These are phyloP conservation scores for Ranitomeya imitator DNA, from an alignment of 2,113 vertebrate genomes.

Conservation along the genomic window DNA sequence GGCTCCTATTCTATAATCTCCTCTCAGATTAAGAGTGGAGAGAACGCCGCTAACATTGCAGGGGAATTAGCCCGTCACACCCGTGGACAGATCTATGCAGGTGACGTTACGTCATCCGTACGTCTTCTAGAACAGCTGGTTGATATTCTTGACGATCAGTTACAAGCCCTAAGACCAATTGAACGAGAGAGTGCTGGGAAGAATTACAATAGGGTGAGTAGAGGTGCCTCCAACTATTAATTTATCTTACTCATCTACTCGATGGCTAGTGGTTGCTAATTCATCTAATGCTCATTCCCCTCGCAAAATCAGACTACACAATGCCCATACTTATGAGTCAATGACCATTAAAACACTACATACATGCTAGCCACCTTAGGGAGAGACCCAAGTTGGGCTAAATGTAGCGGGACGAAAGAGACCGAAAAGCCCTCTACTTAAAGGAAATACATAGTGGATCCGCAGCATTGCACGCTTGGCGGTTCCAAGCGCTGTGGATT, in stretches of 20 bases:
- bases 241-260: background rate
- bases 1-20: background rate
- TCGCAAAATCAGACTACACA: background rate
- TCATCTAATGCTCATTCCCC: background rate
- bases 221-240: background rate
- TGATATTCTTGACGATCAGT: slow-evolving; percentile 92
- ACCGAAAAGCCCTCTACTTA: too few relatives aligned
- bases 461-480: too few relatives aligned
- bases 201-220: slow-evolving; percentile 89
- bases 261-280: background rate
- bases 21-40: slow-evolving; percentile 91
- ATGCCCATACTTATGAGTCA: background rate
- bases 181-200: slow-evolving; percentile 87
- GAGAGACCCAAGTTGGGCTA: too few relatives aligned
- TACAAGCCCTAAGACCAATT: slow-evolving; percentile 87
- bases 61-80: slow-evolving; percentile 90
- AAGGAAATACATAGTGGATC: too few relatives aligned
- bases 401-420: too few relatives aligned
- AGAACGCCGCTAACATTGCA: slow-evolving; percentile 93
- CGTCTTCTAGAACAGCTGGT: slow-evolving; percentile 90
- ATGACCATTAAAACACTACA: background rate
- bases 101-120: slow-evolving; percentile 91
- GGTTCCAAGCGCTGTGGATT: too few relatives aligned
- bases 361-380: too few relatives aligned
- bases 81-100: slow-evolving; percentile 87